These are phyloP conservation scores for Oreochromis aureus DNA, from an alignment of 2,113 vertebrate species.

Conservation along the genomic window DNA sequence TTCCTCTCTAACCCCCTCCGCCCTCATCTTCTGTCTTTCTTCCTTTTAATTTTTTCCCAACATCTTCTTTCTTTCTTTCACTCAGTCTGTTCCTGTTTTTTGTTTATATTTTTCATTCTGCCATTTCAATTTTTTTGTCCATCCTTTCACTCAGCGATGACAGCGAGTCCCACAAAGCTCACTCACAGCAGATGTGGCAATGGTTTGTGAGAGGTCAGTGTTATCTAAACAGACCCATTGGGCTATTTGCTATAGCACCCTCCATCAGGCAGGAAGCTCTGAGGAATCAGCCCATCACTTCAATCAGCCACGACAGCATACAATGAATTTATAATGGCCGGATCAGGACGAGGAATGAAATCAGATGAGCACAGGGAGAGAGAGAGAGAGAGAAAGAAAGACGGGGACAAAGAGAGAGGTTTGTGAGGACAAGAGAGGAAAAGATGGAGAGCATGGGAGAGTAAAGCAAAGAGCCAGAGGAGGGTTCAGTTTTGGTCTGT, in stretches of 20 bases:
- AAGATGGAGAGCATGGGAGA: slow-evolving; percentile 22
- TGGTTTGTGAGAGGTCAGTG: slow-evolving; percentile 76
- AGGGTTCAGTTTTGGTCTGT: slow-evolving; percentile 23
- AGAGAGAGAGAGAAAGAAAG: not conserved
- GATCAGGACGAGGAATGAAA: slow-evolving; percentile 41
- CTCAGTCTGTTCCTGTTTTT: not conserved
- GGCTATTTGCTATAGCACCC: slow-evolving; percentile 82
- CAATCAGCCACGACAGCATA: slow-evolving; percentile 70
- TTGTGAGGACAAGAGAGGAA: slow-evolving; percentile 5
- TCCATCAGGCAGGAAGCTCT: slow-evolving; percentile 72
- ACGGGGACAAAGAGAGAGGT: not conserved
- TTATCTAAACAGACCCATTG: slow-evolving; percentile 81
- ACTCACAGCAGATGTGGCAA: slow-evolving; percentile 42
- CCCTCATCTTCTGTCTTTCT: slow-evolving; percentile 6
- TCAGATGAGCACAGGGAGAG: slow-evolving; percentile 31
- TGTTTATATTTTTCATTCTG: slow-evolving; percentile 6
- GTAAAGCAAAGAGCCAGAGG: not conserved
- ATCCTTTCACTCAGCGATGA: slow-evolving; percentile 41
- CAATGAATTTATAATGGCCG: slow-evolving; percentile 73
- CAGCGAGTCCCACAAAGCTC: slow-evolving; percentile 49
- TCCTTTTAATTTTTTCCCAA: not conserved
- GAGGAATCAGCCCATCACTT: slow-evolving; percentile 77
- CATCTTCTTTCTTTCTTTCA: not conserved
- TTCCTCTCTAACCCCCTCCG: not conserved
- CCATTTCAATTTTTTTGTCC: not conserved